phyloP scores from a whole-genome alignment of 2,113 vertebrate species.

The Tyto alba region DNA sequence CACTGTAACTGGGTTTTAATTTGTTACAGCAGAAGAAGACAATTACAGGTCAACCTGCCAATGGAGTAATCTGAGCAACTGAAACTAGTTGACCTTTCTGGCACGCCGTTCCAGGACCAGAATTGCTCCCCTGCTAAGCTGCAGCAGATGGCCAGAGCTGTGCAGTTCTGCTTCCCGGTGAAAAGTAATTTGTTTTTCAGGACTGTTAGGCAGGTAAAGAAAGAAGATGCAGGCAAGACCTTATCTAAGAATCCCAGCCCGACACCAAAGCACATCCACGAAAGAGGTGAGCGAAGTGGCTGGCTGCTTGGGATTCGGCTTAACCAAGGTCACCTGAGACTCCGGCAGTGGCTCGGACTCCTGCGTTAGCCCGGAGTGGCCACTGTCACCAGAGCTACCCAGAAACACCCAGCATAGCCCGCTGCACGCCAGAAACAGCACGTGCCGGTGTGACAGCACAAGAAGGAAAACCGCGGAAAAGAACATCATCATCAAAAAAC shows the following conservation, averaged over 20 bases:
- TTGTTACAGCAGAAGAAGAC: not conserved
- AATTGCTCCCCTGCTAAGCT: not conserved
- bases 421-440: fast-evolving
- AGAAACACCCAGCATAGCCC: fast-evolving
- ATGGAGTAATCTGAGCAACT: not conserved
- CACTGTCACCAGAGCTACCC: not conserved
- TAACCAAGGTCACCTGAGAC: fast-evolving
- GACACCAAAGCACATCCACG: not conserved
- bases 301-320: not conserved
- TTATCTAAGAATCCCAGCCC: not conserved
- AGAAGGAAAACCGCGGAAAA: fast-evolving
- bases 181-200: not conserved
- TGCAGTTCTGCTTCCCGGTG: not conserved
- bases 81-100: slow-evolving; percentile 22
- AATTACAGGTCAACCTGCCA: slow-evolving; percentile 40
- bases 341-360: fast-evolving
- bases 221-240: not conserved
- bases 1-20: slow-evolving; percentile 26
- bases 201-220: not conserved
- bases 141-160: slow-evolving; percentile 33
- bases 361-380: not conserved
- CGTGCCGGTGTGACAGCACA: fast-evolving
- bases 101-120: not conserved
- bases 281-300: not conserved
- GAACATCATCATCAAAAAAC: not conserved